Conservation (phyloP, 2,113 vertebrate species). For the Cephalopholis sonnerati region DNA sequence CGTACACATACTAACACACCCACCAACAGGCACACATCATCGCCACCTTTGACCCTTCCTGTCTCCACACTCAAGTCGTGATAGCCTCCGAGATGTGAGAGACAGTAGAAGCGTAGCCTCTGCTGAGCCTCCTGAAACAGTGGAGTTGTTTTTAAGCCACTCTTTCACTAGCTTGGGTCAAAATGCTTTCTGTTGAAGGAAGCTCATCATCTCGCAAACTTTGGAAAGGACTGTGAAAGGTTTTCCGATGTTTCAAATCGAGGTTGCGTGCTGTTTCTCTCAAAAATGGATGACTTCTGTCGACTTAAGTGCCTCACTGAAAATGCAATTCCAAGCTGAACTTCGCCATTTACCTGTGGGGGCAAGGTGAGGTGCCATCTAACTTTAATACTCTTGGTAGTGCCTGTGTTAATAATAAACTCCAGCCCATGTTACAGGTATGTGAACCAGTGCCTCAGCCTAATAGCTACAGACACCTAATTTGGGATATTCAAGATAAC, state of each 20-base stretch:
- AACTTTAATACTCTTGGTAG: constrained; percentile 34
- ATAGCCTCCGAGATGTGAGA: constrained; percentile 30
- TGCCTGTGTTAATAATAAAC: constrained; percentile 41
- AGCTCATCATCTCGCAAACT: constrained; percentile 52
- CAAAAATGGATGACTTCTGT: constrained; percentile 65
- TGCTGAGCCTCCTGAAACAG: constrained; percentile 28
- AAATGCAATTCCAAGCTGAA: constrained; percentile 58
- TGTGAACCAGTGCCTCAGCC: constrained; percentile 28
- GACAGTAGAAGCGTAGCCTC: constrained; percentile 16
- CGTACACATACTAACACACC: background rate
- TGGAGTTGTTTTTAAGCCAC: constrained; percentile 42
- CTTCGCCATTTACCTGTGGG: constrained; percentile 40
- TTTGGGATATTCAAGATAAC: constrained; percentile 48
- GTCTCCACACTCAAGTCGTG: constrained; percentile 15
- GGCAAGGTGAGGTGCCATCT: background rate
- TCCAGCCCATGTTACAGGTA: constrained; percentile 32
- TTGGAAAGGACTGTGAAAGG: constrained; percentile 61
- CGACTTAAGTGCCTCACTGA: constrained; percentile 44
- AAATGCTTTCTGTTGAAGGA: constrained; percentile 38
- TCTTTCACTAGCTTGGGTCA: constrained; percentile 45
- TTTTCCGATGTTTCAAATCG: constrained; percentile 46
- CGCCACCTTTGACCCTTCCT: constrained; percentile 48
- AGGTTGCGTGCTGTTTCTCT: constrained; percentile 24
- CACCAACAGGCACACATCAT: constrained; percentile 27
- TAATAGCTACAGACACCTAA: constrained; percentile 23